Conservation (phyloP, 2,797 vertebrate species). For the Vespertilio murinus region DNA sequence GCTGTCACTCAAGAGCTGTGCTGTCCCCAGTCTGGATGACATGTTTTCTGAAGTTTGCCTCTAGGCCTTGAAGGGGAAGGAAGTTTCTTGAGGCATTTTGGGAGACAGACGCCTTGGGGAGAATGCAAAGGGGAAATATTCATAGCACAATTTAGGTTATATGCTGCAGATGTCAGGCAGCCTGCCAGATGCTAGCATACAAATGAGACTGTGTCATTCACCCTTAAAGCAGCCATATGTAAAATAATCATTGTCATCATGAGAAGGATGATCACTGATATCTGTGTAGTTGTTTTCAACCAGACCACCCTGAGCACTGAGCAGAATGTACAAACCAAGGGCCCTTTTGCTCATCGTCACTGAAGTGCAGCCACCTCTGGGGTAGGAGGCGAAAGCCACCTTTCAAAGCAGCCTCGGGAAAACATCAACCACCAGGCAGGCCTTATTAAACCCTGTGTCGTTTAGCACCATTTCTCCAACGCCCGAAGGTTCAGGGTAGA, state of each 20-base stretch:
- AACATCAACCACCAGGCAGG: background rate
- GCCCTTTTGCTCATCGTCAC: slow-evolving; percentile 37
- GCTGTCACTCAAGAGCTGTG: background rate
- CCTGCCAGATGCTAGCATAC: slow-evolving; percentile 77
- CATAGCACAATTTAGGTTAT: slow-evolving; percentile 62
- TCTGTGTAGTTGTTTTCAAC: slow-evolving; percentile 60
- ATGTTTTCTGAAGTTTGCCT: slow-evolving; percentile 70
- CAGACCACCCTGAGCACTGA: slow-evolving; percentile 58
- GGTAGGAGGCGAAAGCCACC: background rate
- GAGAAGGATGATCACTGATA: slow-evolving; percentile 67
- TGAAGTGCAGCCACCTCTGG: slow-evolving; percentile 1
- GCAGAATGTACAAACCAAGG: slow-evolving; percentile 40
- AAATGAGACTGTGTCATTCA: slow-evolving; percentile 79
- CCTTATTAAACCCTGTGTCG: background rate
- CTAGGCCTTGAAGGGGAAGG: slow-evolving; percentile 58
- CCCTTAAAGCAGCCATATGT: slow-evolving; percentile 69
- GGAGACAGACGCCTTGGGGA: slow-evolving; percentile 81
- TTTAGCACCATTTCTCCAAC: background rate
- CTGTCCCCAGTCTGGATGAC: slow-evolving; percentile 56
- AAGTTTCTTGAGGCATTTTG: slow-evolving; percentile 64
- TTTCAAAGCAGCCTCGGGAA: slow-evolving; percentile 35
- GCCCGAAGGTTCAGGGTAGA: background rate
- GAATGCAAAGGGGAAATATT: slow-evolving; percentile 70
- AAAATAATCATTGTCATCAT: slow-evolving; percentile 75
- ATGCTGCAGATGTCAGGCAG: slow-evolving; percentile 79